A percentile compares a stretch with the other conserved stretches of the same genome.
Evolutionary conservation across 2,888 invertebrate species (phyloP).

Genomic region (Lepidochitona cinerea): DNA sequence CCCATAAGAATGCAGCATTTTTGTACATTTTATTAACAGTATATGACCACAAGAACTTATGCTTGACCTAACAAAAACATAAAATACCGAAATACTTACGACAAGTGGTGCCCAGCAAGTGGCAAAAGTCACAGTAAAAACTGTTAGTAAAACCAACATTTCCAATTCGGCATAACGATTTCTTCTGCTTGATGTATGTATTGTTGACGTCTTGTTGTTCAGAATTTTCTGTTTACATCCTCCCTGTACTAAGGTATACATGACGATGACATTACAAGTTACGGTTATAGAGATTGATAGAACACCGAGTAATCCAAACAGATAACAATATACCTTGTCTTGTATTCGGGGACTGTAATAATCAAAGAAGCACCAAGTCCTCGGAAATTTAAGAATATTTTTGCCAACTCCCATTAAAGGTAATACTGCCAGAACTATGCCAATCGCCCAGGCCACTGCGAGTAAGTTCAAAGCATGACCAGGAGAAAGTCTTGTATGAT

Average conservation of each 20-base stretch:
- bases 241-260: constrained; percentile 54
- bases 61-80: neutral
- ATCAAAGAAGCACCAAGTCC: constrained; percentile 70
- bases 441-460: constrained; percentile 52
- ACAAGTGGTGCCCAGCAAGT: constrained; percentile 68
- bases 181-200: constrained; percentile 37
- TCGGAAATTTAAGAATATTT: constrained; percentile 64
- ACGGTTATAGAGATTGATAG: constrained; percentile 49
- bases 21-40: neutral
- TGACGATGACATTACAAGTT: constrained; percentile 58
- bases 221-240: constrained; percentile 49
- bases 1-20: too few relatives aligned
- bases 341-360: constrained; percentile 52
- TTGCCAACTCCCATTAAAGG: constrained; percentile 67
- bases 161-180: constrained; percentile 66
- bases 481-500: constrained; percentile 57
- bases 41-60: neutral
- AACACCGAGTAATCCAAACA: constrained; percentile 61
- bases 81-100: constrained; percentile 60
- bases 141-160: constrained; percentile 69
- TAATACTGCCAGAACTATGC: constrained; percentile 57
- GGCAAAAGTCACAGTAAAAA: constrained; percentile 68
- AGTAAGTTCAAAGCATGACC: constrained; percentile 59
- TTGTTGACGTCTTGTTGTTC: constrained; percentile 31
- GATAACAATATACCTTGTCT: constrained; percentile 55